Base-by-base conservation (phyloP, 2,797 vertebrate species). In the Acanthiza pusilla region DNA sequence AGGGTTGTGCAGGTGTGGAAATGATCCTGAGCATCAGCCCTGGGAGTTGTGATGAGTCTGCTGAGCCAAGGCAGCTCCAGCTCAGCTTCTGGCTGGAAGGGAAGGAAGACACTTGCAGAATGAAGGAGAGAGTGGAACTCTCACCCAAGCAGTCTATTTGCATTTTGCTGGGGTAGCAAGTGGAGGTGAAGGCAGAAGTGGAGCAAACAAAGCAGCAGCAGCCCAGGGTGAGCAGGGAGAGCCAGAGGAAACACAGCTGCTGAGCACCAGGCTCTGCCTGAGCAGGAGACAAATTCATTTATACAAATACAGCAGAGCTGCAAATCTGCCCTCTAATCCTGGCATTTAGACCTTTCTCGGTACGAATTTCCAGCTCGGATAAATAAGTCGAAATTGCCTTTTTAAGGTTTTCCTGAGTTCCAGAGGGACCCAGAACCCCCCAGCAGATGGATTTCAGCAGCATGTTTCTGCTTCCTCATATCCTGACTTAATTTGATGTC, bases 401-500 rank as follows among this genome's bases (percentile, higher is more conserved):
- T 34, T 48, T 7, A 34, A 54, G 81, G n/a, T 32, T 91, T 79
- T 38, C 13, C 27, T 16, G 43, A 81, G 62, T 26, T n/a, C 58
- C 43, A 10, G 38, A 27, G 89, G 30, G 63, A 76, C 26, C 11
- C 38, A 13, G 65, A 65, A 16, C 55, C 70, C 34, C 16, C 14
- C 67, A 77, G 87, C 79, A 68, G 89, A 71, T 89, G 92, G 75
- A 57, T 91, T 92, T 58, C 62, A 62, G 47, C 81, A 79, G 48
- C 26, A 2, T 20, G 30, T 68, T 48, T 43, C 76, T 61, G 48
- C 82, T 76, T 81, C 32, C 50, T 61, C 57, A 1, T 45, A 25
- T 54, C 88, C 85, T 42, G 48, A 2, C 88, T 94, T 88, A 71
- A 94, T 96, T 96, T 89, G 74, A 26, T 91, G 84, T 91, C 77